Evolutionary conservation across 2,113 vertebrate genomes (phyloP).

Genomic region (Syngnathus scovelli): DNA sequence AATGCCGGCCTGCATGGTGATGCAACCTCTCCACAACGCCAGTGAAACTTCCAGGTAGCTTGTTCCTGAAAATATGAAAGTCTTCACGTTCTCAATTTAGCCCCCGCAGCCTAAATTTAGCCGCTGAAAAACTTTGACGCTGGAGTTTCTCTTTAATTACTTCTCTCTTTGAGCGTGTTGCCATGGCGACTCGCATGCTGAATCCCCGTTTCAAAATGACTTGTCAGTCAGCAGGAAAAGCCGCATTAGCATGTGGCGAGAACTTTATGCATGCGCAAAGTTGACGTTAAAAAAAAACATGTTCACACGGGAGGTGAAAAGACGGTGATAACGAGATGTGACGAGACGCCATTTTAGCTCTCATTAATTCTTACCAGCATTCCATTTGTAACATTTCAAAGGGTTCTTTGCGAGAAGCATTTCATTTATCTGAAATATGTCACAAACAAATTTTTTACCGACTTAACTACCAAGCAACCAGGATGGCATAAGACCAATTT

Average conservation of each 20-base stretch:
- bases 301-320: not conserved
- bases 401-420: not conserved
- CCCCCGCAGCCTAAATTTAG: not conserved
- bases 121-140: not conserved
- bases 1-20: not conserved
- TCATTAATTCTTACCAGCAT: not conserved
- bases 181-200: not conserved
- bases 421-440: not conserved
- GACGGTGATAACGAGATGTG: no score
- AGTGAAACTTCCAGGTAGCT: not conserved
- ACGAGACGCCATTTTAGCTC: not conserved
- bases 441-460: not conserved
- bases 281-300: no score
- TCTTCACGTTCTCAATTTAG: not conserved
- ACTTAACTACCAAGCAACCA: not conserved
- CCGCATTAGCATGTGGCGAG: no score
- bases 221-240: constrained; percentile 3
- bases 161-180: not conserved
- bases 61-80: not conserved
- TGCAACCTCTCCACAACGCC: not conserved
- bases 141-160: not conserved
- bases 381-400: not conserved
- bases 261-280: no score
- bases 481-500: no score
- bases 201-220: not conserved